Conservation (phyloP, 1,140 invertebrate genomes). For the Pararge aegeria region DNA sequence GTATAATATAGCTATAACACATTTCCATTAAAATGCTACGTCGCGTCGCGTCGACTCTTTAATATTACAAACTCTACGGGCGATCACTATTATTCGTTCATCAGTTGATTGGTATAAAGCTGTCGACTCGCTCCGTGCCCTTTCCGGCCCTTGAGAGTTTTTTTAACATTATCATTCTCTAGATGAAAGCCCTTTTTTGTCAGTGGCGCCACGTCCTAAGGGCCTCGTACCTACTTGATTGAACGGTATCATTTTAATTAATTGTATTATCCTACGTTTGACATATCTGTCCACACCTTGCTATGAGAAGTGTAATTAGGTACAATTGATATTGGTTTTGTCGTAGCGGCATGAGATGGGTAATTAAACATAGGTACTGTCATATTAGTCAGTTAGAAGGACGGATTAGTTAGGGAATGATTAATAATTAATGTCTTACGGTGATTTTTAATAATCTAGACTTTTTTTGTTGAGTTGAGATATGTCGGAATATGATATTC, state of each 20-base stretch:
- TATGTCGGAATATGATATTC: no score
- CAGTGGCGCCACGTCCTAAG: constrained; percentile 27
- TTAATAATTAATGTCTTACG: no score
- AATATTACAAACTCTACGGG: constrained; percentile 16
- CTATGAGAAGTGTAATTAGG: constrained; percentile 1
- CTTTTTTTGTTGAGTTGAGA: no score
- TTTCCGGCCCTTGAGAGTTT: constrained; percentile 34
- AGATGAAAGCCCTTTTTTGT: constrained; percentile 27
- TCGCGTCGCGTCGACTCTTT: background rate
- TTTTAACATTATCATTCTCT: constrained; percentile 30
- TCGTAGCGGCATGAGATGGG: background rate
- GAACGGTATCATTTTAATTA: constrained; percentile 30
- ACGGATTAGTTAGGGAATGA: no score
- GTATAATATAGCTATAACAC: no score
- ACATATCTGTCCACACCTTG: constrained; percentile 26
- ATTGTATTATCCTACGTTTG: constrained; percentile 23
- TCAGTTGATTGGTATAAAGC: constrained; percentile 43
- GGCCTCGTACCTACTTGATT: constrained; percentile 17
- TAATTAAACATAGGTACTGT: no score
- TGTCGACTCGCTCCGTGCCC: constrained; percentile 32
- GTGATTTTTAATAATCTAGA: no score
- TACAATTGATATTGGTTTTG: background rate
- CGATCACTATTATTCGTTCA: constrained; percentile 38
- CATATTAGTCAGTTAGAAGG: no score
- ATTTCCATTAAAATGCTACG: no score